Percentiles rank a stretch among this genome's conserved stretches.
Conservation (phyloP, 23 tunicate species). For the Corella eumyota region DNA sequence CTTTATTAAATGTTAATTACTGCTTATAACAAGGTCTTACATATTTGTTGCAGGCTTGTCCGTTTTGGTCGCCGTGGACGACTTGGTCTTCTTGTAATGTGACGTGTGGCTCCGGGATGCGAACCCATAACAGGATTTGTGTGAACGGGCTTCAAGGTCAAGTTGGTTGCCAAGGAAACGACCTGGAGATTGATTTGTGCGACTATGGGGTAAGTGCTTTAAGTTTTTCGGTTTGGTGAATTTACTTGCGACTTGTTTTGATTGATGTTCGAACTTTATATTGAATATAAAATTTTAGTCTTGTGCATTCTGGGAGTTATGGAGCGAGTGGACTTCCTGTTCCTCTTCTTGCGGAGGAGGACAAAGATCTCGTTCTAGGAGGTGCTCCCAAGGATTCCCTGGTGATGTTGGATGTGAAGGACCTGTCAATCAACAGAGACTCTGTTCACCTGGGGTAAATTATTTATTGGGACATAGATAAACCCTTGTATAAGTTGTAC, state of each 20-base stretch:
- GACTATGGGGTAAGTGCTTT: slow-evolving; percentile 26
- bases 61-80: slow-evolving; percentile 24
- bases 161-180: slow-evolving; percentile 54
- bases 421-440: slow-evolving; percentile 8
- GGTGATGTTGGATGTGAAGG: slow-evolving; percentile 44
- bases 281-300: slow-evolving; percentile 4
- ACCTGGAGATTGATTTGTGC: slow-evolving; percentile 22
- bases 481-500: too few relatives aligned
- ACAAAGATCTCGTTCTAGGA: slow-evolving; percentile 18
- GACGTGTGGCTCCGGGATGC: slow-evolving; percentile 38
- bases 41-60: slow-evolving; percentile 9
- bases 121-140: slow-evolving; percentile 30
- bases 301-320: slow-evolving; percentile 21
- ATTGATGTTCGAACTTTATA: background rate
- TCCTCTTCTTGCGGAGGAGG: slow-evolving; percentile 43
- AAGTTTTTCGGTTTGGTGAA: background rate
- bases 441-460: slow-evolving; percentile 12
- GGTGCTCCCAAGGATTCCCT: slow-evolving; percentile 13
- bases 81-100: slow-evolving; percentile 41
- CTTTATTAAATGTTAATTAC: too few relatives aligned
- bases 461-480: too few relatives aligned
- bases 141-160: slow-evolving; percentile 54
- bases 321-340: slow-evolving; percentile 47
- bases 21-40: too few relatives aligned
- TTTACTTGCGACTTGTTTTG: too few relatives aligned